A percentile compares a stretch with the other conserved stretches of the same genome.
These are phyloP conservation scores for Eupristina koningsbergeri DNA, from an alignment of 1,140 invertebrate genomes.

Conservation along the genomic window DNA sequence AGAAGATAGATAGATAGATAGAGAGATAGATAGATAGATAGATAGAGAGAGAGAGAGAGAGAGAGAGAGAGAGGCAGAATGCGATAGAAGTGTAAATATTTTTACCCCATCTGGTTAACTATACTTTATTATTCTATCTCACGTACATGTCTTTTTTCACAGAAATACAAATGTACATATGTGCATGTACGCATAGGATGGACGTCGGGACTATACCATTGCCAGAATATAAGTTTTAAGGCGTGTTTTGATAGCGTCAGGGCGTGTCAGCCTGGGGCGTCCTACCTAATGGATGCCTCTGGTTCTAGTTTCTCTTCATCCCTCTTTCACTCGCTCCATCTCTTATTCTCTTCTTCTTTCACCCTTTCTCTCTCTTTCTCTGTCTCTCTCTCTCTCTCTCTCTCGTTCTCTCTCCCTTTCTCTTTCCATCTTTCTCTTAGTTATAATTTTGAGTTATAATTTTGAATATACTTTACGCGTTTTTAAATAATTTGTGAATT, in stretches of 20 bases:
- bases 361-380: neutral
- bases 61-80: constrained; percentile 18
- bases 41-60: neutral
- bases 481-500: neutral
- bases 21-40: neutral
- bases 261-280: constrained; percentile 66
- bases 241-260: constrained; percentile 70
- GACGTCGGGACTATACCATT: constrained; percentile 40
- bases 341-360: neutral
- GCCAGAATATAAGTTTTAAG: constrained; percentile 69
- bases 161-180: constrained; percentile 38
- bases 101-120: constrained; percentile 67
- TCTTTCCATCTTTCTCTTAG: neutral
- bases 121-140: constrained; percentile 69
- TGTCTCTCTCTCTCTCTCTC: too few species aligned
- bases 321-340: neutral
- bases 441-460: neutral
- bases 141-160: constrained; percentile 61
- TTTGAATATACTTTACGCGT: too few species aligned
- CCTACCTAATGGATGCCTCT: constrained; percentile 69
- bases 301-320: constrained; percentile 49
- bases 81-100: constrained; percentile 61
- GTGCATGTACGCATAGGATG: neutral
- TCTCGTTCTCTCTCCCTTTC: neutral
- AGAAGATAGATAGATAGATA: too few species aligned